These are phyloP conservation scores for Torymus aiolomorphi DNA, from an alignment of 2,888 invertebrate genomes.

Conservation along the genomic window DNA sequence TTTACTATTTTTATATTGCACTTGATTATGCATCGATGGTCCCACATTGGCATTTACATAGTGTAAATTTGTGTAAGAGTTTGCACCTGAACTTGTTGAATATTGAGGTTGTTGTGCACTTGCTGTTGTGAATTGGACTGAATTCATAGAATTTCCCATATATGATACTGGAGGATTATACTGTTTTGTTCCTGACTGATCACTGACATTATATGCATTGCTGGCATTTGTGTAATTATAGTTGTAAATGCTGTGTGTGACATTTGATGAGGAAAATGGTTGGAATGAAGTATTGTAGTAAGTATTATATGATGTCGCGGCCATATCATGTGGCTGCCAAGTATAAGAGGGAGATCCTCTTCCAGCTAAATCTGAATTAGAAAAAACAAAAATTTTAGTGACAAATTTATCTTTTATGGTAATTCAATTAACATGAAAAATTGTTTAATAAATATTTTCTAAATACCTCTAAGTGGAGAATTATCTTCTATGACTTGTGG, in stretches of 20 bases:
- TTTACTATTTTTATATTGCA: conserved; percentile 57
- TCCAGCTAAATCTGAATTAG: conserved; percentile 68
- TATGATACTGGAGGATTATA: conserved; percentile 36
- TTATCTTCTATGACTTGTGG: conserved; percentile 76
- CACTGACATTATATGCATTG: conserved; percentile 62
- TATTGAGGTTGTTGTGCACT: conserved; percentile 61
- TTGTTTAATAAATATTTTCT: no score
- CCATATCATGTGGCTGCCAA: conserved; percentile 66
- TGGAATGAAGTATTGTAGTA: conserved; percentile 70
- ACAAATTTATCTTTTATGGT: no score
- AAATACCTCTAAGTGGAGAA: conserved; percentile 69
- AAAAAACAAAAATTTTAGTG: not conserved
- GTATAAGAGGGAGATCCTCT: conserved; percentile 71
- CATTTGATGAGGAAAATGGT: conserved; percentile 69
- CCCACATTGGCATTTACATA: conserved; percentile 69
- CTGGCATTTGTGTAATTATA: conserved; percentile 70
- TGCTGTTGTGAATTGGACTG: conserved; percentile 39
- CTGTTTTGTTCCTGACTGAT: conserved; percentile 49
- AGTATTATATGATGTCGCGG: conserved; percentile 69
- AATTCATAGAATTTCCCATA: conserved; percentile 36
- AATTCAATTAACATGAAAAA: no score
- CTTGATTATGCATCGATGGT: conserved; percentile 56
- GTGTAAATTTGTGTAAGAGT: conserved; percentile 67
- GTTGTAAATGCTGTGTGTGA: conserved; percentile 68
- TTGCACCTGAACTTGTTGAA: conserved; percentile 67